These are phyloP conservation scores for Carcina quercana DNA, from an alignment of 2,888 invertebrate species.

Conservation along the genomic window DNA sequence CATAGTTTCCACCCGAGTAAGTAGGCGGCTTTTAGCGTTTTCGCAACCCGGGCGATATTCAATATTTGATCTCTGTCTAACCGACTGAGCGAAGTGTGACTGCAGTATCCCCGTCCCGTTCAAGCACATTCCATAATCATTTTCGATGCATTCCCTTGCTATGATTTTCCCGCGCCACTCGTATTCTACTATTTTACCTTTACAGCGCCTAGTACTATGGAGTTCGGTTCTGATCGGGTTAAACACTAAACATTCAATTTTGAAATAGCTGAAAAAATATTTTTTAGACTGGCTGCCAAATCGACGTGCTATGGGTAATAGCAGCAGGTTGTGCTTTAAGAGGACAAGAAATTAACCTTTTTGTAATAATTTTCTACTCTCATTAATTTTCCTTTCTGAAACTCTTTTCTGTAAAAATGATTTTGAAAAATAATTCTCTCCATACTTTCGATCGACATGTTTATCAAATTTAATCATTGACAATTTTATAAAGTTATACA, in stretches of 20 bases:
- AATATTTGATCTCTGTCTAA: conserved; percentile 75
- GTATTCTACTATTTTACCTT: conserved; percentile 46
- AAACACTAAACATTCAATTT: not conserved
- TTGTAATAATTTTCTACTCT: too few species aligned
- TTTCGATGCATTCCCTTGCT: conserved; percentile 71
- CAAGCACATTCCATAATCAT: conserved; percentile 69
- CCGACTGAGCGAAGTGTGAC: conserved; percentile 59
- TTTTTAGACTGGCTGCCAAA: too few species aligned
- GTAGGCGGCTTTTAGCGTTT: conserved; percentile 39
- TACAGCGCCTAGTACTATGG: conserved; percentile 27
- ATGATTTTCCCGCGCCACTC: conserved; percentile 67
- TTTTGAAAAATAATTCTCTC: too few species aligned
- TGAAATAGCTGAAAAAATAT: too few species aligned
- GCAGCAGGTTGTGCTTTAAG: too few species aligned
- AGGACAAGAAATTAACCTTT: too few species aligned
- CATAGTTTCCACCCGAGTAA: conserved; percentile 33
- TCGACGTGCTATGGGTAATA: too few species aligned
- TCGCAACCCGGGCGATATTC: conserved; percentile 44
- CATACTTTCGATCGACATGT: too few species aligned
- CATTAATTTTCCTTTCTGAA: too few species aligned
- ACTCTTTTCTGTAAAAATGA: too few species aligned
- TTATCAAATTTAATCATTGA: too few species aligned
- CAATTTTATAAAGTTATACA: too few species aligned
- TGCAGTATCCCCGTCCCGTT: conserved; percentile 64
- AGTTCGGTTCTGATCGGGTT: conserved; percentile 19